These are phyloP conservation scores for Neoniphon sammara DNA, from an alignment of 2,797 vertebrate species.

Conservation along the genomic window DNA sequence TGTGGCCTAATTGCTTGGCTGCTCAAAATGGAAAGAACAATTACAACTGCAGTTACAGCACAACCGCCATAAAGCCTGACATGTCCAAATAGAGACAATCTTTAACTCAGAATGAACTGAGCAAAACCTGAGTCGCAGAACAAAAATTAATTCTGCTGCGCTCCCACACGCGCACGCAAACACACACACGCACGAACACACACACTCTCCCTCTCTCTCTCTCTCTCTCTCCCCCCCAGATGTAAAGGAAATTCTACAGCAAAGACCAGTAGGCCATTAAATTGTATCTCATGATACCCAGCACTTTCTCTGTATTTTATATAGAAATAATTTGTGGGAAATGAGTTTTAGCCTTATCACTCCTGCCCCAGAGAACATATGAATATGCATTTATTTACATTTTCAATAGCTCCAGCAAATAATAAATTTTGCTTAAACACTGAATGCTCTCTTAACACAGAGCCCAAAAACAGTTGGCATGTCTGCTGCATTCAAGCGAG, in stretches of 20 bases:
- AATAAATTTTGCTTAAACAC: not conserved
- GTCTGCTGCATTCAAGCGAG: slow-evolving; percentile 14
- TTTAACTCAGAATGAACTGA: no score
- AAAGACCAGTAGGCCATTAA: not conserved
- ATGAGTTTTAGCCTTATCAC: not conserved
- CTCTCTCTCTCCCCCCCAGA: not conserved
- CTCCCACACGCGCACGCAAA: no score
- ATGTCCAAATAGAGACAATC: no score
- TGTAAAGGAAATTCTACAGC: not conserved
- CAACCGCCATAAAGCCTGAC: no score
- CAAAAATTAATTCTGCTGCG: not conserved
- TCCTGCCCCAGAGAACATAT: not conserved
- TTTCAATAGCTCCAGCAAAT: not conserved
- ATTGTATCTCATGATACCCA: no score
- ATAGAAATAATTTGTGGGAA: not conserved
- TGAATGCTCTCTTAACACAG: not conserved
- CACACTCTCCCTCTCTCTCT: no score
- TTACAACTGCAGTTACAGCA: no score
- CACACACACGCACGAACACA: no score
- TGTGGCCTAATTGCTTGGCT: no score
- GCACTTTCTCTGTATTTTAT: not conserved
- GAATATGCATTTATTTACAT: not conserved
- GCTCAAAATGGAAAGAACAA: no score
- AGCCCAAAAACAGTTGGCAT: not conserved
- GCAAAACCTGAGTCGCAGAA: no score